A percentile compares a stretch with the other conserved stretches of the same genome.
Evolutionary conservation across 1,140 invertebrate genomes (phyloP).

Genomic region (Caerostris darwini): DNA sequence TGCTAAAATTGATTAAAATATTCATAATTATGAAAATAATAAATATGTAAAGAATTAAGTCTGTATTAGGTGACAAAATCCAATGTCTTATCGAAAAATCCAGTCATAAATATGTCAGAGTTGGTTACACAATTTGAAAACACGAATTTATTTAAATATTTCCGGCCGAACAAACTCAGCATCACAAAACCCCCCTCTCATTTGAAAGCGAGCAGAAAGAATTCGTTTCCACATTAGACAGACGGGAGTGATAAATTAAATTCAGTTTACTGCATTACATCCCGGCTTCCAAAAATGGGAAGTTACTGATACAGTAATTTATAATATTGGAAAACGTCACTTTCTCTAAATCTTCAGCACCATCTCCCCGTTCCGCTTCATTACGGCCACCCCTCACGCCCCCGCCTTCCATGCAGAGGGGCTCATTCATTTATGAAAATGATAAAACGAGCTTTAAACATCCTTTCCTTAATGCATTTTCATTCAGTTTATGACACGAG

Average conservation of each 20-base stretch:
- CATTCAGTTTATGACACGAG: conserved; percentile 62
- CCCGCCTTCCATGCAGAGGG: background rate
- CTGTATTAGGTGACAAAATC: no score
- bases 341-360: conserved; percentile 21
- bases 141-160: no score
- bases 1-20: no score
- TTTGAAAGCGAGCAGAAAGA: no score
- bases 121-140: no score
- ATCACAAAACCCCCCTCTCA: no score
- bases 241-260: conserved; percentile 42
- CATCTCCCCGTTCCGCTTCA: conserved; percentile 39
- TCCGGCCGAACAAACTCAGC: no score
- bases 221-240: background rate
- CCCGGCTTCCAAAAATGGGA: conserved; percentile 21
- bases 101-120: no score
- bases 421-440: conserved; percentile 75
- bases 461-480: conserved; percentile 67
- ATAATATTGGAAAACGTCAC: conserved; percentile 42
- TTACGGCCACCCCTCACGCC: conserved; percentile 38
- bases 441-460: conserved; percentile 77
- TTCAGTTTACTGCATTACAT: conserved; percentile 32
- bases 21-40: no score
- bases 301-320: conserved; percentile 43
- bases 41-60: no score
- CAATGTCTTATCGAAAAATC: no score